A percentile compares a stretch with the other conserved stretches of the same genome.
Conservation (phyloP, 1,140 invertebrate species). For the Eriocheir sinensis region DNA sequence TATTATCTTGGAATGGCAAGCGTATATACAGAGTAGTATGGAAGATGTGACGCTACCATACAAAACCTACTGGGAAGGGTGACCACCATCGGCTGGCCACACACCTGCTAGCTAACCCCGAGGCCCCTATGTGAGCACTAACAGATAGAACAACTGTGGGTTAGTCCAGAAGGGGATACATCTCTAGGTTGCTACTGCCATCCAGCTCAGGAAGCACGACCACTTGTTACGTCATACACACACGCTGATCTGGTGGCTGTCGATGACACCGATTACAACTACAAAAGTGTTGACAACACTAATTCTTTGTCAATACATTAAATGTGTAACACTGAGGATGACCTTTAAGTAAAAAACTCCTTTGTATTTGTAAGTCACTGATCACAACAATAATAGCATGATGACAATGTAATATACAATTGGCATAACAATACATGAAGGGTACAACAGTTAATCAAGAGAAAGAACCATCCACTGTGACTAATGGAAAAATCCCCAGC, state of each 20-base stretch:
- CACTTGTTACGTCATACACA: neutral
- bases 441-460: neutral
- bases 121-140: neutral
- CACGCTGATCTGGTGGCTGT: neutral
- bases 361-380: neutral
- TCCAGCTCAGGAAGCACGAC: neutral
- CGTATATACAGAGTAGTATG: neutral
- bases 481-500: neutral
- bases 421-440: neutral
- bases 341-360: neutral
- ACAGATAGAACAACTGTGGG: neutral
- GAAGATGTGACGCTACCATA: neutral
- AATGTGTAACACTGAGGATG: neutral
- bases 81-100: neutral
- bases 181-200: neutral
- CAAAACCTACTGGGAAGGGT: neutral
- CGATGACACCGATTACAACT: neutral
- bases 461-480: neutral
- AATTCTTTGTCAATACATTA: conserved; percentile 2
- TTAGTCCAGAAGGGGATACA: neutral
- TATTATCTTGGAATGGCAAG: conserved; percentile 1
- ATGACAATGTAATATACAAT: neutral
- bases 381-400: neutral
- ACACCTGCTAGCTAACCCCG: neutral
- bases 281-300: neutral